Evolutionary conservation across 1,140 invertebrate genomes (phyloP).

Genomic region (Campoletis sonorensis): DNA sequence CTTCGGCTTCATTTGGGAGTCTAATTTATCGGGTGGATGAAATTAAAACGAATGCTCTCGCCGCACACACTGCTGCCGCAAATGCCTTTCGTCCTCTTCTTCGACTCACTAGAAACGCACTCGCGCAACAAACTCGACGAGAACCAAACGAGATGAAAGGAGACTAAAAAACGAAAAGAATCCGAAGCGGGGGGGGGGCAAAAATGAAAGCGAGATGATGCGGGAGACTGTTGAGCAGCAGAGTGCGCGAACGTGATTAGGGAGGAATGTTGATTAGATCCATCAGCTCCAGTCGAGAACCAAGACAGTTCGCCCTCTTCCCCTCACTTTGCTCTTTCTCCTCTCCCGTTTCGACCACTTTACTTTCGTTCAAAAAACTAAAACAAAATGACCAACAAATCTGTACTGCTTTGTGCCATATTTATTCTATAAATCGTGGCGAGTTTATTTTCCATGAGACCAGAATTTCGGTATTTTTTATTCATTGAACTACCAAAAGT

Average conservation of each 20-base stretch:
- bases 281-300: conserved; percentile 67
- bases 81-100: too few relatives aligned
- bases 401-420: conserved; percentile 17
- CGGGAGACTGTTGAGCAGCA: conserved; percentile 44
- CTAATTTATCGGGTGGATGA: conserved; percentile 71
- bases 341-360: conserved; percentile 16
- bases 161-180: neutral
- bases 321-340: conserved; percentile 54
- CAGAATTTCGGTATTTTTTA: neutral
- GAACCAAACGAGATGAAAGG: conserved; percentile 23
- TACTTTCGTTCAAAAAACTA: neutral
- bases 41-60: conserved; percentile 68
- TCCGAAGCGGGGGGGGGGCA: neutral
- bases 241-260: conserved; percentile 66
- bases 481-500: too few relatives aligned
- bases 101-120: conserved; percentile 35
- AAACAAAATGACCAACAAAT: conserved; percentile 19
- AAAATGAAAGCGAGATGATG: conserved; percentile 46
- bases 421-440: neutral
- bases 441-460: neutral
- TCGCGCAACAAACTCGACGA: neutral
- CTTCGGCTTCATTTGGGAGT: conserved; percentile 66
- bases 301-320: conserved; percentile 55
- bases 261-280: conserved; percentile 74
- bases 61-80: too few relatives aligned